Conservation (phyloP, 2,888 invertebrate genomes). For the Alentia gelatinosa region DNA sequence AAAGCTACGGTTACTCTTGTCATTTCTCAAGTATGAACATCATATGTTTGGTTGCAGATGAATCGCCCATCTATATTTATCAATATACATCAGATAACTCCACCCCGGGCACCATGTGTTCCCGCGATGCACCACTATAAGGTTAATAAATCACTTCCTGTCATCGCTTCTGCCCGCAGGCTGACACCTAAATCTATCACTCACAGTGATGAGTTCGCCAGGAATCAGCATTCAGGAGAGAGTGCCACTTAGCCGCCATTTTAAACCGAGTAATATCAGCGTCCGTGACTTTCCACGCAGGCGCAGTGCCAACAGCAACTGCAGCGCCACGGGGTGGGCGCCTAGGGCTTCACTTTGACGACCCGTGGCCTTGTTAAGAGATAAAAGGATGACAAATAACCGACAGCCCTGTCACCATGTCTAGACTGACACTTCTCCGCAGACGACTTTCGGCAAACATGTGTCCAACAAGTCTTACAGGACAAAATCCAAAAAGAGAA, state of each 20-base stretch:
- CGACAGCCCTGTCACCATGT: conserved; percentile 13
- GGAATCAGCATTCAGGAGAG: background rate
- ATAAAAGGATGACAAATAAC: conserved; percentile 21
- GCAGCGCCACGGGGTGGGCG: background rate
- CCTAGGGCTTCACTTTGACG: background rate
- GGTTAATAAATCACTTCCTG: background rate
- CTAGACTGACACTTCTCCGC: background rate
- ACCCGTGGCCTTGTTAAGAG: background rate
- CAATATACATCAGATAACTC: too few relatives aligned
- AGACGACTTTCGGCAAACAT: background rate
- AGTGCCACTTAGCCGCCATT: background rate
- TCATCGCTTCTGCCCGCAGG: background rate
- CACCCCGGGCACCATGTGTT: background rate
- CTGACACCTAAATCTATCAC: background rate
- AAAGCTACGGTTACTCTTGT: too few relatives aligned
- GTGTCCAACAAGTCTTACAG: background rate
- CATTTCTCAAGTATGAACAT: too few relatives aligned
- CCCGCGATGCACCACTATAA: background rate
- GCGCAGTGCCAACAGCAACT: background rate
- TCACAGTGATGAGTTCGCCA: background rate
- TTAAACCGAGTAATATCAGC: background rate
- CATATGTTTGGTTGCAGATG: too few relatives aligned
- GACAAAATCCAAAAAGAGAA: background rate
- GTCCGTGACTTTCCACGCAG: background rate
- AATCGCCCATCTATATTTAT: too few relatives aligned